A percentile compares a stretch with the other conserved stretches of the same genome.
Conservation (phyloP, 2,888 invertebrate species). For the Lycaena phlaeas region DNA sequence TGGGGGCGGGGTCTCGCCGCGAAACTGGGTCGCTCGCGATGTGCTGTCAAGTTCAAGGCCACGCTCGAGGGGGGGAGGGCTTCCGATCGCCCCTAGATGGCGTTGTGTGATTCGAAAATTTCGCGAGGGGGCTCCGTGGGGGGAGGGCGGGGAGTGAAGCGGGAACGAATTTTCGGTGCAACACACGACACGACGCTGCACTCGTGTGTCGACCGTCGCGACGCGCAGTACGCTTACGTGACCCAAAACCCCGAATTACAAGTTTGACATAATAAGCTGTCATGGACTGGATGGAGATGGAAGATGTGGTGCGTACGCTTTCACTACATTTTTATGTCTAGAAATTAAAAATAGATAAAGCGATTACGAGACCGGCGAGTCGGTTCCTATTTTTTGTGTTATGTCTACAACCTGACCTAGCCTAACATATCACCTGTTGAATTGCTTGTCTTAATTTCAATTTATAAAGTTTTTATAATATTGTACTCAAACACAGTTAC, state of each 20-base stretch:
- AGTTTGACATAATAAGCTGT: slow-evolving; percentile 44
- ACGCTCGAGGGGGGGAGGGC: slow-evolving; percentile 43
- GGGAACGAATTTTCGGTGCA: slow-evolving; percentile 70
- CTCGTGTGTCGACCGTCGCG: slow-evolving; percentile 66
- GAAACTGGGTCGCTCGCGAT: slow-evolving; percentile 63
- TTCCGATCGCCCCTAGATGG: slow-evolving; percentile 59
- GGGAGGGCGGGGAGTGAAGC: slow-evolving; percentile 48
- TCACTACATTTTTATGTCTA: slow-evolving; percentile 18
- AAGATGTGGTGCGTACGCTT: slow-evolving; percentile 61
- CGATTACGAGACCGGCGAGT: background rate
- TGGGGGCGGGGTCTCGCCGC: slow-evolving; percentile 40
- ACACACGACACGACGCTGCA: slow-evolving; percentile 63
- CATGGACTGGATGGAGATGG: slow-evolving; percentile 72
- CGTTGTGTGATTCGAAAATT: slow-evolving; percentile 60
- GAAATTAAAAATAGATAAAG: slow-evolving; percentile 3
- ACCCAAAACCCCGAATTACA: slow-evolving; percentile 41
- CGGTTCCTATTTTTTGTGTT: slow-evolving; percentile 8
- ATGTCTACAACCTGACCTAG: slow-evolving; percentile 57
- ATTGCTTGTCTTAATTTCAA: background rate
- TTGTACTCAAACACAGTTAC: no score
- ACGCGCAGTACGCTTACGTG: slow-evolving; percentile 61
- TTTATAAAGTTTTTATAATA: no score
- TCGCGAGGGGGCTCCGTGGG: slow-evolving; percentile 41
- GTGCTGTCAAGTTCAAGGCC: slow-evolving; percentile 69
- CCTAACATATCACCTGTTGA: slow-evolving; percentile 58